Base-by-base conservation (phyloP, 2,113 vertebrate genomes). In the Hydrolagus affinis region DNA sequence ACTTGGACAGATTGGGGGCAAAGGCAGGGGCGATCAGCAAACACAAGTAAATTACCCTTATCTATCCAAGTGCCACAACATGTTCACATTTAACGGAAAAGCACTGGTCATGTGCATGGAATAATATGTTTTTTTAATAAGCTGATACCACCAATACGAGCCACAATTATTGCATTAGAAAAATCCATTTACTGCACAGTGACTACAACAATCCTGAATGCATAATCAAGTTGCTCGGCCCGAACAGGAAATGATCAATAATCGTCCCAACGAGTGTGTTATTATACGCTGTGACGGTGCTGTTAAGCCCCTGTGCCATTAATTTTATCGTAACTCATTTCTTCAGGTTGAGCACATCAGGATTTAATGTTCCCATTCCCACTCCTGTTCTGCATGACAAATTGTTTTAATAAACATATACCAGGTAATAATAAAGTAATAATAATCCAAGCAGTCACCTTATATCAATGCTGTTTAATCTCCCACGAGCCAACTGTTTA, bases 341-440 rank as follows among this genome's bases (percentile, higher is more conserved):
- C 94, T 96, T 94, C 92, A 93, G 95, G 95, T 95, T 95, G 95
- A 96, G 92, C 95, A 95, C 91, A 92, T 93, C 92, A 94, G 93
- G 93, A 98, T 98, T 98, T 98, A 98, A 96, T 97, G 96, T 96
- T 96, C 95, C 95, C 94, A 95, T 97, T 96, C 95, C 93, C 93
- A 93, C 93, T 96, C 95, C 97, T 96, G 96, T 96, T 98, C 97
- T 98, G 96, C 96, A 98, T 98, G 97, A 99, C 96, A 98, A 98
- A 99, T 99, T 97, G 97, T 98, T 99, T 99, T 99, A 99, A 99
- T 99, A 99, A 99, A 99, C 97, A 99, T 98, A 99, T 97, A 97
- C 94, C 92, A 95, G 96, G 94, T 98, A 96, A 99, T 99, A 98
- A 98, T 98, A 97, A 96, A 97, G 97, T 97, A 98, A 98, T 99